Conservation (phyloP, 1,140 invertebrate genomes). For the Schlechtendalia chinensis region DNA sequence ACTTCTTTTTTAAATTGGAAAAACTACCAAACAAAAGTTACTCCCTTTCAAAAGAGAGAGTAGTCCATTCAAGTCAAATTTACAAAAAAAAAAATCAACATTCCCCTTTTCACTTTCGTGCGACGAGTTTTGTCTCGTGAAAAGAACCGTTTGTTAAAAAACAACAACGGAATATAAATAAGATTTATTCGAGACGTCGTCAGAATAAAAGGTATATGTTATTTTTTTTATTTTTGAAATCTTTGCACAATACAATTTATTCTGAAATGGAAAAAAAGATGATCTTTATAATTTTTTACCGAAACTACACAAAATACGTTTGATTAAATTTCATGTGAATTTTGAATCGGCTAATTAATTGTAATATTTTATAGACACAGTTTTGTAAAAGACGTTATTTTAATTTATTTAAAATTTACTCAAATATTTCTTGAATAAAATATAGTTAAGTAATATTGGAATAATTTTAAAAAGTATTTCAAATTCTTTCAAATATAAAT, state of each 20-base stretch:
- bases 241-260: neutral
- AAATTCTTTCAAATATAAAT: too few species aligned
- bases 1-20: constrained; percentile 9
- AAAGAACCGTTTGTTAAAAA: constrained; percentile 2
- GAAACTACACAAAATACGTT: neutral
- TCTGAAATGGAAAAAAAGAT: neutral
- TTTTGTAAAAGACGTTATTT: too few species aligned
- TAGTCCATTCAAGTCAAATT: constrained; percentile 1
- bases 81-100: constrained; percentile 25
- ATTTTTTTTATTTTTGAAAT: neutral
- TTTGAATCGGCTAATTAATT: too few species aligned
- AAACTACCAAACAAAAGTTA: constrained; percentile 10
- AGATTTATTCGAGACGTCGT: constrained; percentile 14
- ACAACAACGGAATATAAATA: constrained; percentile 20
- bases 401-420: too few species aligned
- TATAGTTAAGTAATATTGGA: too few species aligned
- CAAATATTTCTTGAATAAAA: too few species aligned
- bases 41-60: neutral
- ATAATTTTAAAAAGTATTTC: too few species aligned
- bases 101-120: neutral
- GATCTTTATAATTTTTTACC: neutral
- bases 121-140: constrained; percentile 20
- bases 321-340: too few species aligned
- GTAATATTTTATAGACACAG: too few species aligned
- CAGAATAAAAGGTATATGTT: constrained; percentile 13